Conservation (phyloP, 2,113 vertebrate species). For the Oncorhynchus tshawytscha region DNA sequence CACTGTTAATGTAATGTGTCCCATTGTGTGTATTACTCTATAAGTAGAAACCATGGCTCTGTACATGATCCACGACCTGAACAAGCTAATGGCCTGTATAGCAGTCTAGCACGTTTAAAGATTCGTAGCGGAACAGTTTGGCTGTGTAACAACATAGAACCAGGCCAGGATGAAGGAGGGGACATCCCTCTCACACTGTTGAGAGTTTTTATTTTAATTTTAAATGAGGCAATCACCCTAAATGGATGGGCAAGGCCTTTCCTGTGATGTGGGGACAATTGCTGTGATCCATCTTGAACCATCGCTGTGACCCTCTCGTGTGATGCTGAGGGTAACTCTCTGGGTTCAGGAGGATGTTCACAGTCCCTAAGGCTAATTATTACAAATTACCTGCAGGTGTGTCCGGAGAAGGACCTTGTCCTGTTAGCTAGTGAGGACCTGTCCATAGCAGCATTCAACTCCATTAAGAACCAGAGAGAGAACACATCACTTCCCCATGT, state of each 20-base stretch:
- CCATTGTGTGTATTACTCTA: background rate
- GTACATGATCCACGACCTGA: background rate
- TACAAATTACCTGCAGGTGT: constrained; percentile 42
- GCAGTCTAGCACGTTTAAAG: background rate
- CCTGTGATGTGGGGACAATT: constrained; percentile 17
- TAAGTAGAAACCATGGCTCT: background rate
- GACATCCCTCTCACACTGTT: background rate
- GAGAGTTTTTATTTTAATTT: background rate
- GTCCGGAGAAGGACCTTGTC: constrained; percentile 8
- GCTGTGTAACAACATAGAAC: background rate
- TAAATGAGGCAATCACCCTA: background rate
- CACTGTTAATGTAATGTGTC: background rate
- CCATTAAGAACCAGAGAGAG: constrained; percentile 14
- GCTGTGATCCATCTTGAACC: background rate
- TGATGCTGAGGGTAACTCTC: constrained; percentile 10
- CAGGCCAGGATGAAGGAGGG: background rate
- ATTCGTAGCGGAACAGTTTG: background rate
- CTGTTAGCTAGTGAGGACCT: constrained; percentile 15
- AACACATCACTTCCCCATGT: background rate
- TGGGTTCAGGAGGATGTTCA: constrained; percentile 30
- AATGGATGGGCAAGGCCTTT: background rate
- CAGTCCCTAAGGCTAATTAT: constrained; percentile 30
- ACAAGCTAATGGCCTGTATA: background rate
- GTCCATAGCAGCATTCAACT: constrained; percentile 14
- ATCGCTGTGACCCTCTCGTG: background rate